A percentile compares a stretch with the other conserved stretches of the same genome.
Evolutionary conservation across 2,113 vertebrate species (phyloP).

Genomic region (Eolophus roseicapilla): DNA sequence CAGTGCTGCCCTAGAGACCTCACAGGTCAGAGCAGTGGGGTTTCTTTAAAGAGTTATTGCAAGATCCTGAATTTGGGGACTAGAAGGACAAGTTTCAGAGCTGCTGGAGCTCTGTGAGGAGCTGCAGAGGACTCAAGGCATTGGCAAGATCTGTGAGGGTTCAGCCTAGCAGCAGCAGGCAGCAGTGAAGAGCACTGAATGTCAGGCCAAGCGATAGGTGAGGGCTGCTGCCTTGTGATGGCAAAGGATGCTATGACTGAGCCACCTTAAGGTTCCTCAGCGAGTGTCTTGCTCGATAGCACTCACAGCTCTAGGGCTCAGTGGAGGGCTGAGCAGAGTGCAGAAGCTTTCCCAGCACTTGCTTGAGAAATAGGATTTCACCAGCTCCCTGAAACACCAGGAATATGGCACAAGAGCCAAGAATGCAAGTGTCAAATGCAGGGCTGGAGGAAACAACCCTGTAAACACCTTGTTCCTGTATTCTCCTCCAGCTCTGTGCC

Average conservation of each 20-base stretch:
- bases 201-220: neutral
- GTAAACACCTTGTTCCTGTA: conserved; percentile 44
- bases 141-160: accelerated
- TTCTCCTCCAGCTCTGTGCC: neutral
- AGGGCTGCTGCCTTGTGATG: neutral
- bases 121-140: accelerated
- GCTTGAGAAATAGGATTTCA: neutral
- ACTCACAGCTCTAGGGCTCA: neutral
- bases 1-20: neutral
- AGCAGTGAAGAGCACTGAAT: neutral
- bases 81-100: neutral
- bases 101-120: neutral
- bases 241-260: neutral
- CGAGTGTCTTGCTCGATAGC: neutral
- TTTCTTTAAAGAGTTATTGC: neutral
- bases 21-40: neutral
- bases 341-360: neutral
- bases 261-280: neutral
- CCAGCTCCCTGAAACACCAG: neutral
- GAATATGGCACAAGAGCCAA: neutral
- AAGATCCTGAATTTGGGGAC: neutral
- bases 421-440: neutral
- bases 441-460: conserved; percentile 21
- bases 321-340: neutral
- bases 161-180: neutral